Percentiles rank a stretch among this genome's conserved stretches.
These are phyloP conservation scores for Paracentrotus lividus DNA, from an alignment of 53 echinoderm and acorn worm genomes.

Conservation along the genomic window DNA sequence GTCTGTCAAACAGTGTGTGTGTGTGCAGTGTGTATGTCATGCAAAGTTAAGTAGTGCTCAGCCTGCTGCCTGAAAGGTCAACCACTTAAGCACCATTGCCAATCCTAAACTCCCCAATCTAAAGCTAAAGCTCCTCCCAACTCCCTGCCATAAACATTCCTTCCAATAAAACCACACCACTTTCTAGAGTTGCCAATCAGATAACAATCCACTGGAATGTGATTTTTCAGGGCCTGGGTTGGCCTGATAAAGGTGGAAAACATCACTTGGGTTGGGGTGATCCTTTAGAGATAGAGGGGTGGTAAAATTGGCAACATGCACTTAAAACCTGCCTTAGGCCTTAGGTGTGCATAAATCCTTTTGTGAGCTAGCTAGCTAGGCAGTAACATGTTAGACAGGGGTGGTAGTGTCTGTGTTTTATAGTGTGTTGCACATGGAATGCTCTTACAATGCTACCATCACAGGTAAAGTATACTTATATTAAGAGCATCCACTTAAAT, in stretches of 20 bases:
- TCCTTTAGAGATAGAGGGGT: not conserved
- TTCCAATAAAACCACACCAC: slow-evolving; percentile 2
- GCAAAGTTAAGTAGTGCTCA: slow-evolving; percentile 61
- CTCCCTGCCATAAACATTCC: slow-evolving; percentile 57
- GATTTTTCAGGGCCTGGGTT: slow-evolving; percentile 15
- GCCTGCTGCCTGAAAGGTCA: slow-evolving; percentile 62
- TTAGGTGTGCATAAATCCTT: slow-evolving; percentile 52
- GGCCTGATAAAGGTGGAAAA: not conserved
- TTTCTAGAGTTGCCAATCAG: slow-evolving; percentile 18
- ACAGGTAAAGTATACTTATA: slow-evolving; percentile 14
- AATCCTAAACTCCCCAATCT: slow-evolving; percentile 19
- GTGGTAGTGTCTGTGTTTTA: not conserved
- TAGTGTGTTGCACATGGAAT: not conserved
- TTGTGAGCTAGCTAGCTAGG: slow-evolving; percentile 1
- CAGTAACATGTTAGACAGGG: not conserved
- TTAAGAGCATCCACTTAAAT: not conserved
- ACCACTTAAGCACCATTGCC: slow-evolving; percentile 71
- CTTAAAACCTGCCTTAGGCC: slow-evolving; percentile 55
- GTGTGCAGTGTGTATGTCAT: slow-evolving; percentile 62
- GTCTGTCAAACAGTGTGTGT: not conserved
- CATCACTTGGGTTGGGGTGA: not conserved
- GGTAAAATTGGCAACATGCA: slow-evolving; percentile 42
- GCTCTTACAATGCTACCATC: slow-evolving; percentile 38
- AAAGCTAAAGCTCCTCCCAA: slow-evolving; percentile 25
- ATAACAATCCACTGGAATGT: slow-evolving; percentile 18